These are phyloP conservation scores for Actinopyga echinites DNA, from an alignment of 53 echinoderm and acorn worm species.

Conservation along the genomic window DNA sequence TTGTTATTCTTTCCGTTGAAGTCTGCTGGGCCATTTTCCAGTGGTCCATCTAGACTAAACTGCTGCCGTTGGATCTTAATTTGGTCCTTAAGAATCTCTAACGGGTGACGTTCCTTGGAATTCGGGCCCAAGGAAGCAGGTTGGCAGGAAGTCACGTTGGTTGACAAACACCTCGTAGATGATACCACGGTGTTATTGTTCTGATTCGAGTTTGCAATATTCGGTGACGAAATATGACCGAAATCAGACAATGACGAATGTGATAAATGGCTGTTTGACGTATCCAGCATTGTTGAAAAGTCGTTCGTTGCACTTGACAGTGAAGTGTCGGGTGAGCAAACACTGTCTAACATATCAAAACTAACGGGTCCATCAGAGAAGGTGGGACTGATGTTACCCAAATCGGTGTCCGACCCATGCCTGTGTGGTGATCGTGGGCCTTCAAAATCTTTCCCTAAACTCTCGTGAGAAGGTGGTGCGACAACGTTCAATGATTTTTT, in stretches of 20 bases:
- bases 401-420: constrained; percentile 5
- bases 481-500: neutral
- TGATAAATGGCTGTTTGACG: neutral
- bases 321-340: constrained; percentile 91
- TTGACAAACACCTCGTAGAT: constrained; percentile 63
- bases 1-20: no score
- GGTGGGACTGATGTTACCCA: constrained; percentile 39
- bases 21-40: no score
- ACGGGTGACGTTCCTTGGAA: constrained; percentile 78
- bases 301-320: constrained; percentile 76
- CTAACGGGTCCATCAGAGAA: constrained; percentile 39
- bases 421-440: neutral
- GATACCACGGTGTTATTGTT: constrained; percentile 62
- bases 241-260: constrained; percentile 18
- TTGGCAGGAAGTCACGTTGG: constrained; percentile 60
- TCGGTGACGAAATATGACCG: neutral
- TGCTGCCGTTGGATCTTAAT: constrained; percentile 96
- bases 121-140: neutral
- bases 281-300: constrained; percentile 20
- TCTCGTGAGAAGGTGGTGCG: neutral
- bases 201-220: neutral
- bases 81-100: constrained; percentile 94
- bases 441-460: neutral
- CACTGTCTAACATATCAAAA: constrained; percentile 89
- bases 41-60: constrained; percentile 80